Conservation (phyloP, 2,888 invertebrate species). For the Kryphioiulus occultus region DNA sequence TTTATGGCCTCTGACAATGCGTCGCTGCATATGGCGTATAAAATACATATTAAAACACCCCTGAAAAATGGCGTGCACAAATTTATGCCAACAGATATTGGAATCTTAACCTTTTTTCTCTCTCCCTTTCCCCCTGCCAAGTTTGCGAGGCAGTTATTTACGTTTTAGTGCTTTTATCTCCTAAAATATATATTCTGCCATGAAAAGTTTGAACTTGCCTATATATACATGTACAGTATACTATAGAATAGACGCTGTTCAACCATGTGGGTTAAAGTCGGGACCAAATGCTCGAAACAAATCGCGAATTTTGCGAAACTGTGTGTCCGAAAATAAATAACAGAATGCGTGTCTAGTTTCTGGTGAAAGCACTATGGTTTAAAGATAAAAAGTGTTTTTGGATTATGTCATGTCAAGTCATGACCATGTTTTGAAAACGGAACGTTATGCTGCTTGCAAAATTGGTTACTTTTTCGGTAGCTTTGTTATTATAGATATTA, state of each 20-base stretch:
- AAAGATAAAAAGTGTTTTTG: background rate
- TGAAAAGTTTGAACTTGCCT: background rate
- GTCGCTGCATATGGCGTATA: slow-evolving; percentile 31
- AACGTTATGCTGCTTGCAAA: background rate
- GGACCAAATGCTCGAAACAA: background rate
- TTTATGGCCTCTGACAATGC: slow-evolving; percentile 35
- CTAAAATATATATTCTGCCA: slow-evolving; percentile 24
- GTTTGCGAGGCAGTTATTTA: slow-evolving; percentile 26
- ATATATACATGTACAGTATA: too few species aligned
- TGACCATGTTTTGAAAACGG: background rate
- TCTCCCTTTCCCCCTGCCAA: background rate
- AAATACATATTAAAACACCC: slow-evolving; percentile 35
- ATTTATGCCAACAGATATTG: slow-evolving; percentile 31
- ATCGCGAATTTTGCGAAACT: background rate
- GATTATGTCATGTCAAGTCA: background rate
- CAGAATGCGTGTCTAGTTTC: too few species aligned
- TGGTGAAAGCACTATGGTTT: too few species aligned
- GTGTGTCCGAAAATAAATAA: background rate
- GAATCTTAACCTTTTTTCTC: slow-evolving; percentile 29
- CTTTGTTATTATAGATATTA: background rate
- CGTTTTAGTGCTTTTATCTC: slow-evolving; percentile 35
- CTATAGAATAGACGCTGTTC: background rate
- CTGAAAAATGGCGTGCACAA: slow-evolving; percentile 27
- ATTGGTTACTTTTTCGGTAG: background rate
- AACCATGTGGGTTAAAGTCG: background rate